Conservation (phyloP, 2,113 vertebrate species). For the Ictalurus furcatus region DNA sequence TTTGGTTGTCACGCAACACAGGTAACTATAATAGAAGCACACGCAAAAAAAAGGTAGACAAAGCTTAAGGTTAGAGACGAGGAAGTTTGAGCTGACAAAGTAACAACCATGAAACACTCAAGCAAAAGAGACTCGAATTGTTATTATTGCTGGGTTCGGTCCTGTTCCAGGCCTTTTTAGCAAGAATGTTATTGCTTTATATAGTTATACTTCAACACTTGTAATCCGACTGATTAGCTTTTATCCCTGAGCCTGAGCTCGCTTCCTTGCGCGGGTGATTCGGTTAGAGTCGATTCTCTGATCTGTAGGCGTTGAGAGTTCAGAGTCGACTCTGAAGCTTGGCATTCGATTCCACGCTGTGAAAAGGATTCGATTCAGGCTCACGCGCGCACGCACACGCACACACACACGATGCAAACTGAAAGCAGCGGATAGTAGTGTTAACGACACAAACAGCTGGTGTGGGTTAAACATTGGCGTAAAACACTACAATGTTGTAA, state of each 20-base stretch:
- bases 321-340: background rate
- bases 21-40: background rate
- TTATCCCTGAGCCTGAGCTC: constrained; percentile 24
- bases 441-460: background rate
- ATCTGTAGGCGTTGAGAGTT: background rate
- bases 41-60: background rate
- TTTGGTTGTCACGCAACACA: constrained; percentile 1
- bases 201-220: background rate
- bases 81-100: constrained; percentile 16
- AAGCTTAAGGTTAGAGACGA: background rate
- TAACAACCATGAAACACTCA: background rate
- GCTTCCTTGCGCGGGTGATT: constrained; percentile 4
- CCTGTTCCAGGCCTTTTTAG: background rate
- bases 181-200: background rate
- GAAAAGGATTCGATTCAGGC: background rate
- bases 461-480: background rate
- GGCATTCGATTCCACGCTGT: background rate
- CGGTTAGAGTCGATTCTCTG: background rate
- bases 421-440: background rate
- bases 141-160: background rate
- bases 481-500: background rate
- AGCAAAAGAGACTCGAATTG: background rate
- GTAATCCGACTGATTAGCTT: constrained; percentile 37
- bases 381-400: too few relatives aligned
- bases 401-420: background rate